Evolutionary conservation across 1,140 invertebrate species (phyloP), one percentile per base, ranked within the genome.

Genomic region (Ridgeia piscesae): DNA sequence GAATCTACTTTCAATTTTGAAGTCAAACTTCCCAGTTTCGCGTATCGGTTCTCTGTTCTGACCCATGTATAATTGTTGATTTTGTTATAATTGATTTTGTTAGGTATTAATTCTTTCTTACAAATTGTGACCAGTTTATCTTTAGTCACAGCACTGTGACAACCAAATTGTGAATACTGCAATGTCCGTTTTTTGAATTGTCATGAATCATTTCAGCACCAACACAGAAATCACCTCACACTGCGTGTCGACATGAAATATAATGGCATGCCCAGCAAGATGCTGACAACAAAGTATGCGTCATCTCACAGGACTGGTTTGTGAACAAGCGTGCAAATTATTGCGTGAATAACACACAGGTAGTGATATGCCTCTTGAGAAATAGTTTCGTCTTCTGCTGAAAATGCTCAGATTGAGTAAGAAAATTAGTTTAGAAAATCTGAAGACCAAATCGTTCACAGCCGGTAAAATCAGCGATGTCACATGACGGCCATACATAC

Each of bases 401-500:
- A 77, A 77, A 77, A 2, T 21, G 58, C 27, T 77, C 0, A 14
- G 58, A 77, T 77, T 31, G 58, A 8, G 48, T 50, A 50, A 0
- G 48, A 50, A 50, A 50, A 50, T 50, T 21, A 50, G 21, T 50
- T 8, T 21, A 50, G 48, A 50, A 50, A 50, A 21, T 50, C 21
- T 50, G 48, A 50, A 50, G 48, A 50, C 48, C 48, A 50, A 50
- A 50, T 50, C 48, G 21, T 50, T 8, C 21, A 21, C 8, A 8
- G 27, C 2, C 58, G 27, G 11, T 77, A 21, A 77, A 77, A 31
- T 90, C 35, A 90, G 11, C 17, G 35, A 6, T 8, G 33, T 35
- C 89, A 90, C 89, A 90, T 90, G 35, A 35, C 33, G 6, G 89
- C 35, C 33, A 90, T 90, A 97, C 98, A 97, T 98, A 99, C 98